Evolutionary conservation across 2,888 invertebrate genomes (phyloP), one percentile per base, ranked within the genome.

Genomic region (Drosophila melanosoma): DNA sequence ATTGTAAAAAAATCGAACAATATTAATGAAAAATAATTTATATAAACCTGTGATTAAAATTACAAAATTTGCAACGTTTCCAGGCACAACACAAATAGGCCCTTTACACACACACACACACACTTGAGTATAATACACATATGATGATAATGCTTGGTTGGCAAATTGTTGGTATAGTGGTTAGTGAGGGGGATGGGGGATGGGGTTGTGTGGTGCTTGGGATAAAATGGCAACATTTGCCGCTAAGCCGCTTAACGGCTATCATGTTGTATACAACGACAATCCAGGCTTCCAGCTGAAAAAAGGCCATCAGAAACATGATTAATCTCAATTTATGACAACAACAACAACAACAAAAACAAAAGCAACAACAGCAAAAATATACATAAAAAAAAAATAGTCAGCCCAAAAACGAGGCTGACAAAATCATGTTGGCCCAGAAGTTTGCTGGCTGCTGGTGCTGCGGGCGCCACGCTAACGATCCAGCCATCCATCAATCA

Each of bases 301-400:
- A 79, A 66, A 82, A 68, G 65, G 75, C 74, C 74, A 82, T 80
- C 75, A 61, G 71, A 73, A 82, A 80, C 89, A 87, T 81, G 90
- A 89, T 87, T 87, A 87, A 87, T 90, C 87, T 90, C 85, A 82
- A 87, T 87, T 90, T 87, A 89, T 87, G 89, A 82, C 87, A 87
- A 81, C 66, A 65, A 42, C 74, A 78, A 51, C 52, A 62, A 61
- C 20, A 58, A 42, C 49, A 69, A 20, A 15, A 60, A 62, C 36
- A 69, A 63, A 29, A 29, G 6, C 56, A 51, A 36, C 52, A 69
- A 56, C 45, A n/a, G 1, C 15, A 69, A 23, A n/a, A n/a, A 69
- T 7, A 36, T 33, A 35, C 36, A 5, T 11, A 20, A 45, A 42
- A 62, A 35, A 60, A 15, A 64, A n/a, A 8, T 35, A 29, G 36